Conservation (phyloP, 2,797 vertebrate species). For the Falco berigora region DNA sequence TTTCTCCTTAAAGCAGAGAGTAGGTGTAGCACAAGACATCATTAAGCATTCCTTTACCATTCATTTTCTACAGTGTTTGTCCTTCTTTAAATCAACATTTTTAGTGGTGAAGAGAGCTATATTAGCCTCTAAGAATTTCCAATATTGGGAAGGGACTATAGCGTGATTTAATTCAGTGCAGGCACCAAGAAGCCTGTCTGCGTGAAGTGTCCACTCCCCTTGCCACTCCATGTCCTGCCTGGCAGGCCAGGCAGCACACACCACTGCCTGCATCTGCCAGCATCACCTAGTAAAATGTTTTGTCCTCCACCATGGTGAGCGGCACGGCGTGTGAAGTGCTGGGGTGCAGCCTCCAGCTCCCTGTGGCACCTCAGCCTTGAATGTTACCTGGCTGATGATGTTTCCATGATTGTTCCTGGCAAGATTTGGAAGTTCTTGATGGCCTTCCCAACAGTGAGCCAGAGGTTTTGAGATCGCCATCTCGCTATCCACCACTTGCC, state of each 20-base stretch:
- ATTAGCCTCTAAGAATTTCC: slow-evolving; percentile 42
- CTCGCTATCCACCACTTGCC: neutral
- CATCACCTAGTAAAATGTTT: neutral
- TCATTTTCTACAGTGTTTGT: slow-evolving; percentile 43
- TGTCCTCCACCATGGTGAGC: neutral
- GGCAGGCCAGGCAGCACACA: neutral
- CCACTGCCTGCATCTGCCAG: neutral
- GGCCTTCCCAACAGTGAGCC: neutral
- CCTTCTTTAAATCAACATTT: slow-evolving; percentile 21
- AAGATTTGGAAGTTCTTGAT: neutral
- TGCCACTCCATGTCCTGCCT: neutral
- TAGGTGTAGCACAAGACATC: slow-evolving; percentile 25
- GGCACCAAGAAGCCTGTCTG: neutral
- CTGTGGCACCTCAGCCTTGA: neutral
- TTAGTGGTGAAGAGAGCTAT: slow-evolving; percentile 1
- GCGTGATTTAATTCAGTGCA: neutral
- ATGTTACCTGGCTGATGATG: neutral
- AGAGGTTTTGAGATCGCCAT: neutral
- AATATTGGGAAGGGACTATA: neutral
- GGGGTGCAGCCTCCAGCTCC: neutral
- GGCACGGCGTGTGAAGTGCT: rapidly evolving
- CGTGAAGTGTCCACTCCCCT: neutral
- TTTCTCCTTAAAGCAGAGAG: neutral
- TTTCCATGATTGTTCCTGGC: rapidly evolving
- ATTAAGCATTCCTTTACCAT: slow-evolving; percentile 17